Evolutionary conservation across 2,113 vertebrate species (phyloP).

Genomic region (Takifugu flavidus): DNA sequence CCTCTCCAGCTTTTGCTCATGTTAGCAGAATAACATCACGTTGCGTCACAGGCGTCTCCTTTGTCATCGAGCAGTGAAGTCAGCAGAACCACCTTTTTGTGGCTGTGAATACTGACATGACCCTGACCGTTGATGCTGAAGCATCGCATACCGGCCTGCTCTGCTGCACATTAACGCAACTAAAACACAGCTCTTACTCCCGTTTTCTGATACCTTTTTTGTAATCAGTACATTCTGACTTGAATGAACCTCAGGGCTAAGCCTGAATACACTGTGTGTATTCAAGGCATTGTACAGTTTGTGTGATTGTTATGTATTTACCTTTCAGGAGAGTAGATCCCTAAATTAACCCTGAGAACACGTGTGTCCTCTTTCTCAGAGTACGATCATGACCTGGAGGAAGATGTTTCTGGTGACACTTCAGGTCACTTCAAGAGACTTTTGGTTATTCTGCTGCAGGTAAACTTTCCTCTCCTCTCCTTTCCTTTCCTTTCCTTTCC

Average conservation of each 20-base stretch:
- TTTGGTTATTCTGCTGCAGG: slow-evolving; percentile 93
- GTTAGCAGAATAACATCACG: background rate
- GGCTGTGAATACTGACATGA: background rate
- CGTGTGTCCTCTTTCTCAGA: slow-evolving; percentile 65
- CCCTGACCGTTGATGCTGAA: too few species aligned
- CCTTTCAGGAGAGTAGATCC: background rate
- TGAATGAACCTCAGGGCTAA: too few species aligned
- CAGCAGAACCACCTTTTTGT: background rate
- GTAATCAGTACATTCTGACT: too few species aligned
- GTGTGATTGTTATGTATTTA: background rate
- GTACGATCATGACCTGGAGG: slow-evolving; percentile 83
- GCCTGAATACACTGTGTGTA: too few species aligned
- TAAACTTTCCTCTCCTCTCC: slow-evolving; percentile 39
- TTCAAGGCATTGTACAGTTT: too few species aligned
- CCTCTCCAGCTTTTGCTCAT: background rate
- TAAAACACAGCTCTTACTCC: too few species aligned
- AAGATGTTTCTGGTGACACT: slow-evolving; percentile 86
- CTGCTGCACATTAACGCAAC: too few species aligned
- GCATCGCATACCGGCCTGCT: too few species aligned
- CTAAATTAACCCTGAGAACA: background rate
- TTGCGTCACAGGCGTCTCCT: background rate
- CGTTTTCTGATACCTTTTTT: too few species aligned
- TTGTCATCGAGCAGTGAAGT: background rate
- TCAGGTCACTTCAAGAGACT: slow-evolving; percentile 88
- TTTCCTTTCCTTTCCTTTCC: background rate